A percentile compares a stretch with the other conserved stretches of the same genome.
phyloP scores from a whole-genome alignment of 2,888 invertebrate genomes.

The Hypsopygia costalis region DNA sequence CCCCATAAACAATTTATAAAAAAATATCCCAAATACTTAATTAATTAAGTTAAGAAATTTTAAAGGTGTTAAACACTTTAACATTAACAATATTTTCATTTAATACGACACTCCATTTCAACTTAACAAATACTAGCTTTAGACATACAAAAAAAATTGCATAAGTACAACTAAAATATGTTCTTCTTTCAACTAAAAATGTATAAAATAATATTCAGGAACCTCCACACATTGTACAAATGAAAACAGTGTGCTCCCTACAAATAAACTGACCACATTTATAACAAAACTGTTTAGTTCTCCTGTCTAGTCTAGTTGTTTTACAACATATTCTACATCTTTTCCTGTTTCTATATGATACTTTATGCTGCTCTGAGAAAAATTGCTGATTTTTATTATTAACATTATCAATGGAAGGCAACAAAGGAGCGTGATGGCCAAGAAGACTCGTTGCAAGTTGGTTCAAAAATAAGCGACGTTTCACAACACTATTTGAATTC shows the following conservation, averaged over 20 bases:
- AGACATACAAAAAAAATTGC: neutral
- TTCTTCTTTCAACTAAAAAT: too few species aligned
- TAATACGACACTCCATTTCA: slow-evolving; percentile 3
- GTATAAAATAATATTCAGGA: neutral
- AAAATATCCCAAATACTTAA: too few species aligned
- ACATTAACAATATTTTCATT: too few species aligned
- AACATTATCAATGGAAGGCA: slow-evolving; percentile 15
- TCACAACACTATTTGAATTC: slow-evolving; percentile 30
- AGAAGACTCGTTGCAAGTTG: slow-evolving; percentile 55
- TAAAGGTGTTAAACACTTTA: too few species aligned
- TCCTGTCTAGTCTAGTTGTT: slow-evolving; percentile 51
- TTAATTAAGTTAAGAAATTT: too few species aligned
- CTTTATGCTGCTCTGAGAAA: slow-evolving; percentile 11
- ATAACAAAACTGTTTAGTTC: slow-evolving; percentile 53
- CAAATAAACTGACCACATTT: slow-evolving; percentile 60
- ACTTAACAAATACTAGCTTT: neutral
- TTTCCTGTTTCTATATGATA: slow-evolving; percentile 34
- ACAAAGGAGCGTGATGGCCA: slow-evolving; percentile 27
- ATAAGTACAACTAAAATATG: too few species aligned
- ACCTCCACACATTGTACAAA: slow-evolving; percentile 49
- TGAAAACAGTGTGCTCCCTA: slow-evolving; percentile 53
- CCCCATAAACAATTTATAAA: too few species aligned
- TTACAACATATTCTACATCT: slow-evolving; percentile 51
- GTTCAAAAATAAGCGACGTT: slow-evolving; percentile 56
- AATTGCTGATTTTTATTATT: slow-evolving; percentile 27